Base-by-base conservation (phyloP, 2,888 invertebrate species). In the Drosophila fungiperda region DNA sequence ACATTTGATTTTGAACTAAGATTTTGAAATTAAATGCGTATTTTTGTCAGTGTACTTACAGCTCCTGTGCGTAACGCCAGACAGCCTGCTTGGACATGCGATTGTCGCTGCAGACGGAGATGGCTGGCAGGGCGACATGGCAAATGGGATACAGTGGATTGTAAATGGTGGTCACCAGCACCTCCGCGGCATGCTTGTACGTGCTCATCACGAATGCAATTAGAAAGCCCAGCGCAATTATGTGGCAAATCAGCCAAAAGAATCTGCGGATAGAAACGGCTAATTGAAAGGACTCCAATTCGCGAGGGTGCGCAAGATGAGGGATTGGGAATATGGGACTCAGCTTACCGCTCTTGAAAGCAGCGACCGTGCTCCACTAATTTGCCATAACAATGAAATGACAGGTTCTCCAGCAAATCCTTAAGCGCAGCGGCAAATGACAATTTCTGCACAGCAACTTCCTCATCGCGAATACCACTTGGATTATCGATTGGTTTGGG, bases 21-120 rank as follows among this genome's bases (percentile, higher is more conserved):
- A 3, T 20, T 20, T 20, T 45, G 20, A 6, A 12, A 8, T 17
- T 17, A 8, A 2, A 1, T 4, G 17, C 4, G 4, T 2, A 45
- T 15, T 45, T 45, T 20, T 45, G 20, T 17, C 6, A 48, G 38
- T 50, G 45, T 2, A 79, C 87, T 73, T 60, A 94, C 94, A 94
- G 87, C 68, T 92, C 83, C 35, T 89, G 82, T 0, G 93, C 93
- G 49, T 93, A 91, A 35, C 78, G 71, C 49, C 73, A 61, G 1
- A 93, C 93, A 26, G 92, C 91, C 8, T 68, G 82, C 64, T 89
- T 91, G 55, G 94, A 94, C 54, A 94, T 93, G 73, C 95, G 94
- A 87, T 96, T 96, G 36, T 94, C 88, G 72, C 94, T 94, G 83
- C 96, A 96, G 2, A 96, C 84, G 0, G 95, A 94, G 0, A 96